Conservation (phyloP, 2,888 invertebrate species). For the Pristionchus fissidentatus region DNA sequence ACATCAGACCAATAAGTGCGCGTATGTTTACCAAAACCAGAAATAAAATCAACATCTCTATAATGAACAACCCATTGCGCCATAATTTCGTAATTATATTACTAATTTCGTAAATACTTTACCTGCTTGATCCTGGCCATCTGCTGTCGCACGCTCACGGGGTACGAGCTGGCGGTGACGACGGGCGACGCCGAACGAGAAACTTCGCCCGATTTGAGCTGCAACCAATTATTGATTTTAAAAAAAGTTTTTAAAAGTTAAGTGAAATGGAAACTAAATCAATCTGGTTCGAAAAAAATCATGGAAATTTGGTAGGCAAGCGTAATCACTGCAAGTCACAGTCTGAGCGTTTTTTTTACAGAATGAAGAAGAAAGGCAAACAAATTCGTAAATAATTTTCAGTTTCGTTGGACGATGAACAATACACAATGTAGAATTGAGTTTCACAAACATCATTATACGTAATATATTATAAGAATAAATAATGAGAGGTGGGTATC, state of each 20-base stretch:
- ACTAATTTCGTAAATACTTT: too few relatives aligned
- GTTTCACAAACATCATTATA: too few relatives aligned
- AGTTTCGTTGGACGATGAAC: too few relatives aligned
- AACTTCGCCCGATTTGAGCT: slow-evolving; percentile 39
- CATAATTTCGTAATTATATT: too few relatives aligned
- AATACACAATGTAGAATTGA: too few relatives aligned
- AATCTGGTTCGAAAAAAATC: neutral
- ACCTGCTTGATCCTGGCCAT: slow-evolving; percentile 54
- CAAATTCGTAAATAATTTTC: too few relatives aligned
- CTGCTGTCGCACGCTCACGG: slow-evolving; percentile 53
- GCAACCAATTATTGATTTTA: neutral
- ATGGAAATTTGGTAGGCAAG: too few relatives aligned
- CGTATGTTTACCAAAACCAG: too few relatives aligned
- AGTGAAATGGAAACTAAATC: neutral
- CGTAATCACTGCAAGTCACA: neutral
- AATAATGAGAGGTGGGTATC: too few relatives aligned
- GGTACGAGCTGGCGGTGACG: slow-evolving; percentile 11
- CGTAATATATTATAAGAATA: too few relatives aligned
- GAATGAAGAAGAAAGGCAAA: too few relatives aligned
- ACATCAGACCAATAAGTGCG: neutral
- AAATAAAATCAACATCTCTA: neutral
- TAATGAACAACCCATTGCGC: neutral
- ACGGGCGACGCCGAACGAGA: slow-evolving; percentile 46
- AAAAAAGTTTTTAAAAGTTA: neutral
- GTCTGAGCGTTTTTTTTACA: too few relatives aligned